Evolutionary conservation across 2,797 vertebrate genomes (phyloP), one percentile per base, ranked within the genome.

Genomic region (Takifugu rubripes): DNA sequence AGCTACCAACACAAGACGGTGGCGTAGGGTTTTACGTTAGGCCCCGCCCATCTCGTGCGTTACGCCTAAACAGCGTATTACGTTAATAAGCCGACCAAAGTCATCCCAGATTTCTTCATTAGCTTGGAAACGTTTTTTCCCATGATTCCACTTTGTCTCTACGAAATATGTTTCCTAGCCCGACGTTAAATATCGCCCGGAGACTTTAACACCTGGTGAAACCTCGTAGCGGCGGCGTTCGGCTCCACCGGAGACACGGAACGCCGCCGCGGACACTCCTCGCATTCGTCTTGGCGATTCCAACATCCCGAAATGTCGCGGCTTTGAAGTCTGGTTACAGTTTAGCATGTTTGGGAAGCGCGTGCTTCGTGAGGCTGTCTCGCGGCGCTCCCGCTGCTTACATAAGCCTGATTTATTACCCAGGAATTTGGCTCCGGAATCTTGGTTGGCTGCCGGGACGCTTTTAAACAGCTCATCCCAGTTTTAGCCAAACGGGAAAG

Each of bases 381-480:
- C 49, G 69, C 59, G 50, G 63, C 47, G 43, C 59, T 72, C 53
- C n/a, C 14, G 10, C 29, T 65, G 7, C 52, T 77, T 73, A 67
- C 33, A 25, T 72, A 78, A 75, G 31, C 33, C 31, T 65, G 50
- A 71, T 73, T 73, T 73, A 80, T 61, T 48, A 42, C 51, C 36
- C 52, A 66, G 58, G 40, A 9, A 17, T 56, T 61, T 61, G 33
- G 61, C 44, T 43, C 52, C 8, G 44, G 55, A 17, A 8, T 54
- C 11, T 15, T 3, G 36, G 56, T 17, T 11, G 40, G 25, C 49
- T 56, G 12, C 11, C 25, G 21, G 63, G 33, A 29, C 14, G 14
- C 40, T 25, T 55, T 57, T 24, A 52, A 61, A 65, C 40, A 48
- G 2, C 46, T 44, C 14, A 2, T 59, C 27, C 33, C 27, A 29